These are phyloP conservation scores for Ochlodes sylvanus DNA, from an alignment of 2,888 invertebrate genomes.

Conservation along the genomic window DNA sequence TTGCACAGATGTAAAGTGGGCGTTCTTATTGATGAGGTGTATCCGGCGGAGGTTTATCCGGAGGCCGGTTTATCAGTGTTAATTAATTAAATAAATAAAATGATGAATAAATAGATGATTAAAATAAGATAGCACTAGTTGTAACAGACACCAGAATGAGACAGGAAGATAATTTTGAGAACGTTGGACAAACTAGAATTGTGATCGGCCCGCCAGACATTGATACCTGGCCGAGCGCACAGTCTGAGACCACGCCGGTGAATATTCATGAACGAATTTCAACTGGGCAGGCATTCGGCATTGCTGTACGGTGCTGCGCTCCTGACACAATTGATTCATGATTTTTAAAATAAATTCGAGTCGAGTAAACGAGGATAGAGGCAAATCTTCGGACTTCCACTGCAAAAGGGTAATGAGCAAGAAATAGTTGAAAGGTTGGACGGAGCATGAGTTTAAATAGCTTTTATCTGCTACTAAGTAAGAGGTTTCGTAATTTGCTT, in stretches of 20 bases:
- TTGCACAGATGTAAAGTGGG: too few species aligned
- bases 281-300: conserved; percentile 1
- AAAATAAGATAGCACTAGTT: background rate
- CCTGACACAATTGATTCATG: conserved; percentile 1
- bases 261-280: conserved; percentile 28
- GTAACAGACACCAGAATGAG: background rate
- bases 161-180: background rate
- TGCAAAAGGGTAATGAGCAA: too few species aligned
- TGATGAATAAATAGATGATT: too few species aligned
- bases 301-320: background rate
- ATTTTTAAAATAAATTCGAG: background rate
- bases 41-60: too few species aligned
- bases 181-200: background rate
- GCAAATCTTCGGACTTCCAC: too few species aligned
- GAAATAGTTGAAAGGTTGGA: too few species aligned
- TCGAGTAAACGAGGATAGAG: background rate
- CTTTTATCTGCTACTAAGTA: too few species aligned
- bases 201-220: conserved; percentile 2
- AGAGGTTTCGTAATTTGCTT: too few species aligned
- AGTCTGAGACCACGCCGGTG: conserved; percentile 22
- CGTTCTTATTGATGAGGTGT: too few species aligned
- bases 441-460: too few species aligned
- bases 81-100: too few species aligned
- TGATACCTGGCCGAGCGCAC: conserved; percentile 18
- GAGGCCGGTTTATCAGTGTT: too few species aligned